Base-by-base conservation (phyloP, 1,140 invertebrate genomes). In the Microvelia longipes region DNA sequence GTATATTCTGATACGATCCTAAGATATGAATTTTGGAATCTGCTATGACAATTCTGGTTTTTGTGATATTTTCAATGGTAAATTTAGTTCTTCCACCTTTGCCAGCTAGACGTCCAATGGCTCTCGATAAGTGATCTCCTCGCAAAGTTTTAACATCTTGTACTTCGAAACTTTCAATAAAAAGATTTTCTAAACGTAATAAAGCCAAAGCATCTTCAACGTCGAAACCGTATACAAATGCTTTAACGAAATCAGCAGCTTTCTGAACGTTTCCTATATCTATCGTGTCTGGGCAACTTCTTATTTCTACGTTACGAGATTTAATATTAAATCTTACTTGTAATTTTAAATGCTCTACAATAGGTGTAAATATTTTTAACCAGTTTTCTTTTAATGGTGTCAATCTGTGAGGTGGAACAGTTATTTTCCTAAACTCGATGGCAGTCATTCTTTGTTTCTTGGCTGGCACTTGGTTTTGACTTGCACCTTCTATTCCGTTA, bases 31-130 rank as follows among this genome's bases (percentile, higher is more conserved):
- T 92, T 85, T 97, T 98, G 71, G 85, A 87, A 77, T 98, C 96
- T 62, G 96, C 96, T 68, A 99, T 80, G 26, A 99, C 93, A 76
- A 99, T 98, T 80, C 98, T 88, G 0, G 96, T 98, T 82, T 98
- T 98, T 13, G 97, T 99, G 0, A 93, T 93, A 82, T 99, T 99
- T 83, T 99, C 97, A 77, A 99, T 98, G 1, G 96, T 98, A 76
- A 93, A 98, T 78, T 98, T 99, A 1, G 95, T 99, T 72, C 93
- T 86, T 26, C 97, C 98, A 71, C 94, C 92, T 83, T 98, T 98
- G 0, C 98, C 98, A 19, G 97, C 97, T 63, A 99, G 83, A 74
- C 97, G 84, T 26, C 97, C 97, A 75, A 99, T 94, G 0, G 96
- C 96, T 80, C 97, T 83, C 27, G 93, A 90, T 71, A 97, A 83